Evolutionary conservation across 2,113 vertebrate species (phyloP).

Genomic region (Dinomys branickii): DNA sequence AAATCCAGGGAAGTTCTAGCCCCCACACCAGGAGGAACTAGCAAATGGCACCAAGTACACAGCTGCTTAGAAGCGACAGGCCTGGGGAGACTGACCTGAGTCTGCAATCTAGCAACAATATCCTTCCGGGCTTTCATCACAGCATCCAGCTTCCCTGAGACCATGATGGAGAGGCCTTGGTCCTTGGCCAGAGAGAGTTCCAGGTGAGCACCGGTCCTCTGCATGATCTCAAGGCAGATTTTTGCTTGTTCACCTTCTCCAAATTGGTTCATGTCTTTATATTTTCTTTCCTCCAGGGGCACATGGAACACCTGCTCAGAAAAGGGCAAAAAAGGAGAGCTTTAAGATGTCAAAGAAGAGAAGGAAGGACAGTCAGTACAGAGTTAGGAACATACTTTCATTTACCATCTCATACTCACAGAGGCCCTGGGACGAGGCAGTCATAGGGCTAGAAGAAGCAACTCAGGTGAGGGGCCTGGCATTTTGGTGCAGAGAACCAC

Average conservation of each 20-base stretch:
- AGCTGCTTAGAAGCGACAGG: rapidly evolving
- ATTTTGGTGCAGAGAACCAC: rapidly evolving
- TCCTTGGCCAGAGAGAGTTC: conserved; percentile 99
- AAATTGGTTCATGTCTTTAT: conserved; percentile 99
- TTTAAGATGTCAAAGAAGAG: not conserved
- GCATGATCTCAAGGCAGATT: conserved; percentile 99
- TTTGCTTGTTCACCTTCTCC: conserved; percentile 99
- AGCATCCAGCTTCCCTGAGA: conserved; percentile 97
- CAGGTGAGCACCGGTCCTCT: conserved; percentile 97
- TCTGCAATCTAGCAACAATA: conserved; percentile 98
- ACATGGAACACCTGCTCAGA: conserved; percentile 96
- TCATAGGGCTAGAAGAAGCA: rapidly evolving
- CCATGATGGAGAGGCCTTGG: conserved; percentile 99
- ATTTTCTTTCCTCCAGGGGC: conserved; percentile 98
- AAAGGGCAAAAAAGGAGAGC: not conserved
- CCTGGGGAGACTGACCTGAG: conserved; percentile 89
- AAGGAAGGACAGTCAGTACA: not conserved
- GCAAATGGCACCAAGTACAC: rapidly evolving
- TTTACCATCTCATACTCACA: too few species aligned
- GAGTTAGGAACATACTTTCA: not conserved
- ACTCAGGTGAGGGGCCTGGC: not conserved
- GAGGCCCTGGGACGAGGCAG: not conserved
- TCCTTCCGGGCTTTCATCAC: conserved; percentile 99
- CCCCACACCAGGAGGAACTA: rapidly evolving
- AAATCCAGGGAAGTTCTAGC: not conserved